Evolutionary conservation across 1,140 invertebrate genomes (phyloP), one percentile per base, ranked within the genome.

Genomic region (Tachypleus tridentatus): DNA sequence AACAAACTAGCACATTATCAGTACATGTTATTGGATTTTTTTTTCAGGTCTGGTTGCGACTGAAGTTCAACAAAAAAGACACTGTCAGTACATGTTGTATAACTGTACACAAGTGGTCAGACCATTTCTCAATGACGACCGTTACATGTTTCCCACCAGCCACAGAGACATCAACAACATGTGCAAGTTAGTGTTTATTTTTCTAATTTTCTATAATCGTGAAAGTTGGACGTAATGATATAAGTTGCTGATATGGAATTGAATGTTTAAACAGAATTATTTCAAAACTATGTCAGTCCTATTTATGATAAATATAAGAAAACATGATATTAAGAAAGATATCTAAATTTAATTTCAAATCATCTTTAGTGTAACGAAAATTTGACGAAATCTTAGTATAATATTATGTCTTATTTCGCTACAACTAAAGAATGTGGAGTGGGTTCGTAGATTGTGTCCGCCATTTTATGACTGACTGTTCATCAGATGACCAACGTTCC

Each of bases 141-240:
- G 60, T 1, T 72, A 72, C 51, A 72, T 73, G 71, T 73, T 73
- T 68, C 72, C 72, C 10, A 71, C 71, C 1, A 68, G 60, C 49
- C 54, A 70, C 3, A 62, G 60, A 9, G 68, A 71, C 51, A 70
- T 73, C 3, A 68, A 73, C 48, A 60, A 67, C 49, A 73, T 73
- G 72, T 73, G 72, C 70, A 72, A 67, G 72, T 73, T 47, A 67
- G 72, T 67, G 60, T 59, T n/a, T 29, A 29, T 29, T 29, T 29
- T 29, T 29, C 29, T 29, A 29, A 29, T 29, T 29, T 29, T 29
- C 29, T 29, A 29, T 29, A 29, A 29, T 29, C 29, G 29, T 29
- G 29, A 29, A 29, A 29, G 29, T 29, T 29, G 29, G 29, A 29
- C 29, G 29, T 29, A 29, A 29, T 29, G 29, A 29, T 29, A 29